Conservation (phyloP, 2,797 vertebrate genomes). For the Alectoris magna region DNA sequence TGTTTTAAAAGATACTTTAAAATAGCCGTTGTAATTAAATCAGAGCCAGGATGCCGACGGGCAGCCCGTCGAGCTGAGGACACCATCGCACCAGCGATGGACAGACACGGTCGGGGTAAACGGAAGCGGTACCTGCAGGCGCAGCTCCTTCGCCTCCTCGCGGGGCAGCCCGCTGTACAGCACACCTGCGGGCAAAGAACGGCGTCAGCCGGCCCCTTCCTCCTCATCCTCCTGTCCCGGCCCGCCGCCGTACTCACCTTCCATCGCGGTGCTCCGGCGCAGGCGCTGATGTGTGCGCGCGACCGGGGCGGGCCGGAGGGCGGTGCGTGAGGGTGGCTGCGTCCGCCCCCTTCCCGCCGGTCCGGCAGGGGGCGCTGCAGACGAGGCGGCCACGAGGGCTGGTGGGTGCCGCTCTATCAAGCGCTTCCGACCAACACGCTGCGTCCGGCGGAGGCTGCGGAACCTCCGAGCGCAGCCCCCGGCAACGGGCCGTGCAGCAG, state of each 20-base stretch:
- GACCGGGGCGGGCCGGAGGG: too few species aligned
- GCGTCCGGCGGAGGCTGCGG: too few species aligned
- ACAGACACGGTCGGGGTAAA: too few species aligned
- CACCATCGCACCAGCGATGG: too few species aligned
- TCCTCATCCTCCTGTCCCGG: too few species aligned
- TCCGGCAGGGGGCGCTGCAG: neutral
- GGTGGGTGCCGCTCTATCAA: too few species aligned
- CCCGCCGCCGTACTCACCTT: neutral
- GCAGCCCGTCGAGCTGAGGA: accelerated
- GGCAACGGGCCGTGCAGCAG: too few species aligned
- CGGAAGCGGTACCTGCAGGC: neutral
- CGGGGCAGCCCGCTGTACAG: neutral
- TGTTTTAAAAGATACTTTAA: neutral
- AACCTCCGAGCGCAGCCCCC: too few species aligned
- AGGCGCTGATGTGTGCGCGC: neutral
- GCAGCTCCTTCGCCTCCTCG: neutral
- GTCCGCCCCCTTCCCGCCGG: too few species aligned
- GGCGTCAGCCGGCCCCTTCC: neutral
- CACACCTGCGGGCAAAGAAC: neutral
- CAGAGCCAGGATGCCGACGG: too few species aligned
- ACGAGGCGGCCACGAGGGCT: too few species aligned
- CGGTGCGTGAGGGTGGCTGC: neutral
- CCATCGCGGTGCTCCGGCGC: neutral
- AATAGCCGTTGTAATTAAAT: accelerated
- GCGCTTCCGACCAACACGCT: too few species aligned